Conservation (phyloP, 1,140 invertebrate species). For the Drosophila repletoides region DNA sequence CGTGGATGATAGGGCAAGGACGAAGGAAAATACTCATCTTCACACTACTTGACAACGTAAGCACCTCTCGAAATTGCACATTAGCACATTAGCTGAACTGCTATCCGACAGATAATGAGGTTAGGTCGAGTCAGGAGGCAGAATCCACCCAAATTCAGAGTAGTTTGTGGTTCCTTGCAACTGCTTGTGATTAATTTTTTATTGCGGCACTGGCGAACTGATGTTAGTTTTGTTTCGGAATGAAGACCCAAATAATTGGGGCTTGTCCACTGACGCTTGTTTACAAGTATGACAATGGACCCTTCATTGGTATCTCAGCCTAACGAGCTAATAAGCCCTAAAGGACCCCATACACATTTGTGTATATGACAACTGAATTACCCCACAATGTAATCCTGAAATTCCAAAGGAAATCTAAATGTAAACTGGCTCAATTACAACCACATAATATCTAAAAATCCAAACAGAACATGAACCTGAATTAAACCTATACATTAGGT, state of each 20-base stretch:
- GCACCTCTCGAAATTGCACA: constrained; percentile 78
- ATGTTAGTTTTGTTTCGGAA: constrained; percentile 9
- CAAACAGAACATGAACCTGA: too few species aligned
- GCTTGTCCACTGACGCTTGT: constrained; percentile 22
- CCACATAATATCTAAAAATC: too few species aligned
- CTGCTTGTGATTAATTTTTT: constrained; percentile 72
- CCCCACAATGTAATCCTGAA: too few species aligned
- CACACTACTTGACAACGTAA: constrained; percentile 82
- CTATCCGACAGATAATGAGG: constrained; percentile 33
- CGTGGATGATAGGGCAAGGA: not conserved
- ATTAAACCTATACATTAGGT: too few species aligned
- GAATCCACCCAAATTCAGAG: not conserved
- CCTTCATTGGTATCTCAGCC: not conserved
- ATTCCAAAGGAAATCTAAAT: too few species aligned
- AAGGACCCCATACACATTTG: not conserved
- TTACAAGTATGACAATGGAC: constrained; percentile 13
- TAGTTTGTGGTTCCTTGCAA: constrained; percentile 1
- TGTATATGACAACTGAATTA: not conserved
- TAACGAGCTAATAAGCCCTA: constrained; percentile 34
- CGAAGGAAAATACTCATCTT: constrained; percentile 47
- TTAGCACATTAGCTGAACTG: constrained; percentile 71
- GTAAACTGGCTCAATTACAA: too few species aligned
- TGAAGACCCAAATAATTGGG: constrained; percentile 31
- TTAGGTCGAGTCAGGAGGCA: not conserved
- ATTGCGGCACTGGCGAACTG: constrained; percentile 35